These are phyloP conservation scores for Xyrauchen texanus DNA, from an alignment of 2,113 vertebrate genomes.

Conservation along the genomic window DNA sequence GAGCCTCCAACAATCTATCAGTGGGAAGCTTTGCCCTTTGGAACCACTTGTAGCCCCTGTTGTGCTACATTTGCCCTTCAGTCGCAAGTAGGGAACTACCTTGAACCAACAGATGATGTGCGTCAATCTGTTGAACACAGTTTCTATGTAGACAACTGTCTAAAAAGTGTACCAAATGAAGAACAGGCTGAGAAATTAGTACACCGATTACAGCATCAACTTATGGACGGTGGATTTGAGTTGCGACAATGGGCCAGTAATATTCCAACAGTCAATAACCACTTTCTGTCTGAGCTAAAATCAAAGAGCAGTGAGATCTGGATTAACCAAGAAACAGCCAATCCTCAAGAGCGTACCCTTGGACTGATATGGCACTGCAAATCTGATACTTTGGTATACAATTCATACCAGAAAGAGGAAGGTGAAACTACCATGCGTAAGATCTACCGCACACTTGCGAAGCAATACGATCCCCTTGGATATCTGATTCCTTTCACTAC, in stretches of 20 bases:
- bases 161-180: too few species aligned
- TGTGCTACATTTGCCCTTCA: conserved; percentile 41
- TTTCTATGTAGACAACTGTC: conserved; percentile 42
- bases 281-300: conserved; percentile 35
- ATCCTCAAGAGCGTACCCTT: conserved; percentile 34
- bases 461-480: conserved; percentile 44
- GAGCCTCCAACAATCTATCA: conserved; percentile 23
- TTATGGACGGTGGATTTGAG: conserved; percentile 42
- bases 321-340: conserved; percentile 13
- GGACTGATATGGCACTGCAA: conserved; percentile 20
- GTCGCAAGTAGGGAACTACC: conserved; percentile 23
- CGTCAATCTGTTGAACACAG: not conserved
- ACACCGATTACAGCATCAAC: too few species aligned
- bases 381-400: conserved; percentile 18
- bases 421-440: not conserved
- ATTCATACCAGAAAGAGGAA: conserved; percentile 16
- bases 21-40: conserved; percentile 38
- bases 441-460: conserved; percentile 38
- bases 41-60: conserved; percentile 39
- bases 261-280: not conserved
- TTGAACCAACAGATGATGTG: not conserved
- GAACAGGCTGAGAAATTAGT: too few species aligned
- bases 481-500: too few species aligned
- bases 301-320: conserved; percentile 49
- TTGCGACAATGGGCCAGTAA: conserved; percentile 48